Base-by-base conservation (phyloP, 1,140 invertebrate species). In the Olivierus martensii region DNA sequence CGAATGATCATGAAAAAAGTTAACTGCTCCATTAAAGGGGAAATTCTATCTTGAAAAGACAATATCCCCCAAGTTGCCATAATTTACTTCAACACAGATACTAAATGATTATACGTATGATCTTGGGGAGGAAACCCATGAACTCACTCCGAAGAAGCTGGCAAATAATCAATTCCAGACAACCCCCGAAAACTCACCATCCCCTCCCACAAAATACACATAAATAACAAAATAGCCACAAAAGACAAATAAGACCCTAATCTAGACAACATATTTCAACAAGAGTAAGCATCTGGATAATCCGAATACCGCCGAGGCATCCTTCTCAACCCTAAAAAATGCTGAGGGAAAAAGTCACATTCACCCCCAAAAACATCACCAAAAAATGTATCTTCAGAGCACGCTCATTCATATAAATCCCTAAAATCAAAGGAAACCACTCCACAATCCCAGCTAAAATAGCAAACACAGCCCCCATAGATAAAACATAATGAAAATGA, bases 401-500 rank as follows among this genome's bases (percentile, higher is more conserved):
- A 3, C 22, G 22, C 22, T 28, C 22, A 28, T 28, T 28, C 22
- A 28, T 28, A 3, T 7, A 3, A 28, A 28, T 28, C 3, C 79
- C 78, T 48, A 70, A 74, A 66, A 83, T 71, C 71, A 80, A 62
- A n/a, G 76, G 73, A 39, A 71, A 81, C 75, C 79, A 83, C 58
- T 76, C 68, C 67, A 75, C 70, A 69, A 82, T 73, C 59, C 78
- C 77, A 48, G 65, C 75, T 69, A 83, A 73, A 74, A 82, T 79
- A 48, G 76, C 73, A 74, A 82, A 83, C 63, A 83, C 75, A 9
- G 79, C 77, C 60, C 76, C 76, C 69, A 78, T 77, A n/a, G 75
- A 78, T 60, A 79, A 57, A 46, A 78, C 69, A 66, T 71, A 83
- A 66, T 84, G 80, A 65, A 84, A 84, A 68, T 84, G 80, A 41